These are phyloP conservation scores for Lophura nycthemera DNA, from an alignment of 2,113 vertebrate genomes.

Conservation along the genomic window DNA sequence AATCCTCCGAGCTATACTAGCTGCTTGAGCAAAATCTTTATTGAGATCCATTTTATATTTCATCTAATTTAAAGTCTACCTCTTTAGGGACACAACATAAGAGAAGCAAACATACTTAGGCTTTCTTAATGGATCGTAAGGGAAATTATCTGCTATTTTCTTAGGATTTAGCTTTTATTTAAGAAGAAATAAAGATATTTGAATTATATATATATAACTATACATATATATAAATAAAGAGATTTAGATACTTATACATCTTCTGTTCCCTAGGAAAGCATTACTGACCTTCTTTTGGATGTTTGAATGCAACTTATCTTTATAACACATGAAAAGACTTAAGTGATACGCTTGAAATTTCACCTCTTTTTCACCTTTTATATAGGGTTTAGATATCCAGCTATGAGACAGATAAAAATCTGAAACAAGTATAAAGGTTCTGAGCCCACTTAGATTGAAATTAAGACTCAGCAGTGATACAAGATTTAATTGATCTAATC, in stretches of 20 bases:
- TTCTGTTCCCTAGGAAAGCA: neutral
- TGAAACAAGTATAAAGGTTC: neutral
- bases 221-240: too few relatives aligned
- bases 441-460: neutral
- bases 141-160: neutral
- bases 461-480: neutral
- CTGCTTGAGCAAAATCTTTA: neutral
- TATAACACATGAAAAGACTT: neutral
- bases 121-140: neutral
- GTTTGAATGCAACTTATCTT: neutral
- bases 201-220: too few relatives aligned
- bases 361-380: neutral
- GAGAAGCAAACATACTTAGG: neutral
- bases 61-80: neutral
- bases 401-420: neutral
- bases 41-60: neutral
- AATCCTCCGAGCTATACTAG: neutral
- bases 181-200: neutral
- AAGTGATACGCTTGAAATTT: neutral
- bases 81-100: neutral
- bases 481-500: neutral
- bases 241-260: too few relatives aligned
- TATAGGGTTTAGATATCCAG: neutral
- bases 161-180: neutral
- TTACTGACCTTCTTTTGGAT: neutral